A percentile compares a stretch with the other conserved stretches of the same genome.
phyloP scores from a whole-genome alignment of 1,140 invertebrate genomes.

The Drosophila punjabiensis region DNA sequence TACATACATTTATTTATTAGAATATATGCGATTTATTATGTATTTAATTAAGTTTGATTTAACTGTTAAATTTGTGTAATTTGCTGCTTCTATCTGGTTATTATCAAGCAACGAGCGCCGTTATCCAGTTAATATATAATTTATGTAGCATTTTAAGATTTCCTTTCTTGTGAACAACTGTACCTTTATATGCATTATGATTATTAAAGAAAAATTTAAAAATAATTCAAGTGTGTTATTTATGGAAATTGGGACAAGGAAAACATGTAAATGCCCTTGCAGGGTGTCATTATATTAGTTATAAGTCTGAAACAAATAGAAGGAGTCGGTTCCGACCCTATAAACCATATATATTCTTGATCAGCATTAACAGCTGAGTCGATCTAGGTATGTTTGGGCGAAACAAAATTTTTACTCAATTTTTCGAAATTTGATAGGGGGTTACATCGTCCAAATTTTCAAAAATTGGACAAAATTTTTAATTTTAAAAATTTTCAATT shows the following conservation, averaged over 20 bases:
- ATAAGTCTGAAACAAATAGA: too few species aligned
- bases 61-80: slow-evolving; percentile 80
- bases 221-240: slow-evolving; percentile 2
- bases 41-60: slow-evolving; percentile 77
- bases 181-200: slow-evolving; percentile 80
- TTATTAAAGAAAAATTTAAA: slow-evolving; percentile 69
- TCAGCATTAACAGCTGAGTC: too few species aligned
- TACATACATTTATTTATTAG: slow-evolving; percentile 80
- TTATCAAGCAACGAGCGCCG: slow-evolving; percentile 48
- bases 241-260: not conserved
- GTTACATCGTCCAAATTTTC: too few species aligned
- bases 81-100: slow-evolving; percentile 78
- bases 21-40: slow-evolving; percentile 72
- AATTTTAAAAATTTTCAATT: too few species aligned
- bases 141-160: slow-evolving; percentile 77
- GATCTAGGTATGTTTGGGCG: too few species aligned
- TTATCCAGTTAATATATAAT: slow-evolving; percentile 66
- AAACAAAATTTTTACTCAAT: too few species aligned
- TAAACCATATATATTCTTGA: too few species aligned
- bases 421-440: too few species aligned
- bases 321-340: too few species aligned
- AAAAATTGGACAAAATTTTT: too few species aligned
- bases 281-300: too few species aligned
- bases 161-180: slow-evolving; percentile 84
- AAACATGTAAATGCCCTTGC: not conserved